Percentiles rank a stretch among this genome's conserved stretches.
phyloP scores from a whole-genome alignment of 2,888 invertebrate species.

The Pollenia labialis region DNA sequence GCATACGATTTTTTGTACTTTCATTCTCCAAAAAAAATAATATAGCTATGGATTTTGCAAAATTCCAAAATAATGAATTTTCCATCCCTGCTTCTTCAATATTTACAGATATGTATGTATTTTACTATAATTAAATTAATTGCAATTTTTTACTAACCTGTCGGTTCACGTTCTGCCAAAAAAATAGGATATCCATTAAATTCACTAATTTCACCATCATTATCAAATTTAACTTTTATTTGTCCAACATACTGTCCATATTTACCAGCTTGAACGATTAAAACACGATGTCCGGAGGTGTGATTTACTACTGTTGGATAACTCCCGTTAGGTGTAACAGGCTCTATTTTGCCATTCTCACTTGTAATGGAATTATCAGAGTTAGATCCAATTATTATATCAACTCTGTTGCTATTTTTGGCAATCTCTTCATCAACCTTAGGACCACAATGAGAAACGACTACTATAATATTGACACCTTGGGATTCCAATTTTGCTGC shows the following conservation, averaged over 20 bases:
- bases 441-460: conserved; percentile 92
- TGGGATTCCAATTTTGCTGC: conserved; percentile 86
- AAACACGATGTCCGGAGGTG: conserved; percentile 84
- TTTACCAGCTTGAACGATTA: conserved; percentile 90
- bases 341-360: too few species aligned
- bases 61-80: too few species aligned
- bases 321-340: conserved; percentile 85
- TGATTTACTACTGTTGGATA: conserved; percentile 87
- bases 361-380: conserved; percentile 91
- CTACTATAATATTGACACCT: conserved; percentile 91
- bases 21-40: too few species aligned
- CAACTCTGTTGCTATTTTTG: conserved; percentile 87
- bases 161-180: conserved; percentile 86
- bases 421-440: conserved; percentile 89
- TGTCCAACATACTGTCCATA: conserved; percentile 92
- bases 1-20: too few species aligned
- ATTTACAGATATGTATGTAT: too few species aligned
- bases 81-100: too few species aligned
- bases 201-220: conserved; percentile 86
- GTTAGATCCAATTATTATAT: conserved; percentile 94
- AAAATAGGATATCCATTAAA: conserved; percentile 91
- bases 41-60: too few species aligned
- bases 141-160: conserved; percentile 85
- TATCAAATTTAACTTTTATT: conserved; percentile 89
- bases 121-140: too few species aligned